Base-by-base conservation (phyloP, 2,888 invertebrate genomes). In the Rhorus exstirpatorius region DNA sequence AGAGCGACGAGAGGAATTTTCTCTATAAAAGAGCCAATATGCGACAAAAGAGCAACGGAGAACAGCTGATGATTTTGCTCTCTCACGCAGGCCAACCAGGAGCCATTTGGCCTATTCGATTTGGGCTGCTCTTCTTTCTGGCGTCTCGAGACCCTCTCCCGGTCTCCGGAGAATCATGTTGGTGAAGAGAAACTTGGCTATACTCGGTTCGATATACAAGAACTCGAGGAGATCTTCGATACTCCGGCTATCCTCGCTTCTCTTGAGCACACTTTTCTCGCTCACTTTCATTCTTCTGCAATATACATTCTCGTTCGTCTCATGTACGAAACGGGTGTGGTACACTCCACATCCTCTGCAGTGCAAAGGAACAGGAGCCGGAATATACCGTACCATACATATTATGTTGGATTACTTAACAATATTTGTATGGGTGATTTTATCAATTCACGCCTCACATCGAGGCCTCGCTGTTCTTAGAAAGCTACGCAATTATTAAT, bases 1-100 rank as follows among this genome's bases (percentile, higher is more conserved):
- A 61, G 79, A 85, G 79, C 83, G 84, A 60, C 21, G 31, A 65
- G 81, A 71, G 35, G 6, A 81, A 83, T 83, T 83, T 85, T 84
- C 82, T 83, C 84, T 38, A 44, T 46, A 44, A 67, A 46, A 61
- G 53, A 44, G 71, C 26, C 61, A 55, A 74, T 19, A 46, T 67
- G 55, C 19, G 31, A 65, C 35, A n/a, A n/a, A 10, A 4, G 38
- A 61, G 60, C 19, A 19, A 74, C 24, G 65, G n/a, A 68, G 68
- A 75, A 61, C 35, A 58, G 53, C 46, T 68, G 55, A 63, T 67
- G 24, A 72, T 17, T 81, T 68, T 46, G 26, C 24, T 41, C 68
- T 38, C 53, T 72, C 68, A 63, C 46, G n/a, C n/a, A n/a, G 46
- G 67, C 35, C 76, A 67, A 26, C 72, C 12, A 77, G 51, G 38